These are phyloP conservation scores for Strix occidentalis DNA, from an alignment of 2,797 vertebrate species.

Conservation along the genomic window DNA sequence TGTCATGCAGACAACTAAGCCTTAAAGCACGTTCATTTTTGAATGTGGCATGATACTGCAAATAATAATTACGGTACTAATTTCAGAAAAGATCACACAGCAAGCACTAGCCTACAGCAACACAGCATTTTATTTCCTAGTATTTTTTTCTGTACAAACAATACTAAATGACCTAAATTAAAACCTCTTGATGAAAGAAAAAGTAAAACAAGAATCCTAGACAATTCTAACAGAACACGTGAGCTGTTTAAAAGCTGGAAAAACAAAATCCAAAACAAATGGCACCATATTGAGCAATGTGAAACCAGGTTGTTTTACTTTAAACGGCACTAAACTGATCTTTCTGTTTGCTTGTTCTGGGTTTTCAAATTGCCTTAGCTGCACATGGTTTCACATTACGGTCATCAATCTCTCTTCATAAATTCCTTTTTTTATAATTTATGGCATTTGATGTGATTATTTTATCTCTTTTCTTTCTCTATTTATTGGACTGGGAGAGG, in stretches of 20 bases:
- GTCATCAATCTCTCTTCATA: neutral
- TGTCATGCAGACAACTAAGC: neutral
- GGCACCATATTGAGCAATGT: neutral
- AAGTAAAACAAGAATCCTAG: neutral
- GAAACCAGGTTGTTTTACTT: neutral
- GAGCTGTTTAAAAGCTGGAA: neutral
- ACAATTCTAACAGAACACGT: neutral
- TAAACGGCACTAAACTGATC: neutral
- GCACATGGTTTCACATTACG: neutral
- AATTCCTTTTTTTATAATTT: neutral
- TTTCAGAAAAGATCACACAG: constrained; percentile 23
- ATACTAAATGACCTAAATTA: neutral
- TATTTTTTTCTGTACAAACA: neutral
- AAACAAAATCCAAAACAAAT: neutral
- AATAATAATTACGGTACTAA: neutral
- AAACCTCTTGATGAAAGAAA: constrained; percentile 6
- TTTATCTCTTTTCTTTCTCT: neutral
- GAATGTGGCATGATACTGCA: neutral
- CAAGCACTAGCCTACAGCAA: neutral
- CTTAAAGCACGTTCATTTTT: neutral
- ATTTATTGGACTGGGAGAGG: neutral
- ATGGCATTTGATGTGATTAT: neutral
- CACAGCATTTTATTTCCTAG: neutral
- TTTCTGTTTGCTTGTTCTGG: neutral
- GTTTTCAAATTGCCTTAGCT: neutral